Evolutionary conservation across 2,113 vertebrate species (phyloP).

Genomic region (Dipodomys ordii): DNA sequence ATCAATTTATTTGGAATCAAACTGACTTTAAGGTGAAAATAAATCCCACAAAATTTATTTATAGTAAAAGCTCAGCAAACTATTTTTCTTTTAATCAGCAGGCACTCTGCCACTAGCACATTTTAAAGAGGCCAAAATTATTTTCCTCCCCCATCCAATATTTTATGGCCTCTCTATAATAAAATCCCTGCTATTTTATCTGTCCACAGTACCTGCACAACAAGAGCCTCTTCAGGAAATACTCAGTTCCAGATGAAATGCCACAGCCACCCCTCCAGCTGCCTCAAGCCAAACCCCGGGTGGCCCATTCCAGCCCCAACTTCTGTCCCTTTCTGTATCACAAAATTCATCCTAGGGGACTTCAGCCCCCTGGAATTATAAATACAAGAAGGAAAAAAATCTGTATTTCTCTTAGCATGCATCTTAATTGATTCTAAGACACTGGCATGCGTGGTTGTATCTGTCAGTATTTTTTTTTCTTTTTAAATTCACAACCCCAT

Average conservation of each 20-base stretch:
- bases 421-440: slow-evolving; percentile 35
- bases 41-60: slow-evolving; percentile 68
- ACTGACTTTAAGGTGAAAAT: slow-evolving; percentile 69
- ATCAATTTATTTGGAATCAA: slow-evolving; percentile 69
- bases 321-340: not conserved
- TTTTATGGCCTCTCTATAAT: slow-evolving; percentile 14
- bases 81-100: slow-evolving; percentile 61
- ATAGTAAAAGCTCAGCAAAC: slow-evolving; percentile 64
- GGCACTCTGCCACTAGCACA: not conserved
- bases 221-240: not conserved
- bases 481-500: not conserved
- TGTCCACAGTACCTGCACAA: not conserved
- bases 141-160: not conserved
- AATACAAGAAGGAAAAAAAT: not conserved
- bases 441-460: not conserved
- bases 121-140: slow-evolving; percentile 46
- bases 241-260: not conserved
- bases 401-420: not conserved
- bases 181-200: slow-evolving; percentile 6
- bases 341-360: not conserved
- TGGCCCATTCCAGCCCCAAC: not conserved
- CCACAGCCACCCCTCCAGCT: not conserved
- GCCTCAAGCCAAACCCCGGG: not conserved
- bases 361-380: not conserved
- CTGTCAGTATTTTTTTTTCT: not conserved